Evolutionary conservation across 2,888 invertebrate species (phyloP).

Genomic region (Tenodera sinensis): DNA sequence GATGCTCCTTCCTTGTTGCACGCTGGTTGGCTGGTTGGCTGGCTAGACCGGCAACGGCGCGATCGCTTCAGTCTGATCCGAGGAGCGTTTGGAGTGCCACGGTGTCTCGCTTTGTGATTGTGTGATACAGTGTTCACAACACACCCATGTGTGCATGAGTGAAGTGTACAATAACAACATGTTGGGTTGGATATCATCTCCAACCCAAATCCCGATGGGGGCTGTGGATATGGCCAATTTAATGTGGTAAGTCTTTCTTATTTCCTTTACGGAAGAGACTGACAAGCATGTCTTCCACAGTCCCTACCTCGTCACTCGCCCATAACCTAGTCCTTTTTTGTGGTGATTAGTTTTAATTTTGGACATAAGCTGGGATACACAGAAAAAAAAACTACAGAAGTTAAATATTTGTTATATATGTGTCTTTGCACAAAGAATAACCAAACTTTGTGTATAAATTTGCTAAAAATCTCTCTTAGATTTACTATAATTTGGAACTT

Average conservation of each 20-base stretch:
- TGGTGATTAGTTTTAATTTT: no score
- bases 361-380: no score
- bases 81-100: neutral
- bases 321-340: no score
- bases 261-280: no score
- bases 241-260: neutral
- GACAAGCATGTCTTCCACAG: no score
- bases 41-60: neutral
- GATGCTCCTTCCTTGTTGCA: neutral
- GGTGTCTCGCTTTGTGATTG: neutral
- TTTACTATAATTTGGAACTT: no score
- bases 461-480: no score
- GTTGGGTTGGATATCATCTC: constrained; percentile 9
- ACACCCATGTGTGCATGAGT: neutral
- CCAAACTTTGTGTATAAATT: no score
- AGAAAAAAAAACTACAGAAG: no score
- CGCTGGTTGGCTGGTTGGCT: neutral
- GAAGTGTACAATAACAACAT: neutral
- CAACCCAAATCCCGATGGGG: constrained; percentile 12
- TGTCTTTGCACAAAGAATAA: no score
- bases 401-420: no score
- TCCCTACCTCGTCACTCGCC: no score
- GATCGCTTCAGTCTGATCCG: neutral
- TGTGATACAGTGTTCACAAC: neutral
- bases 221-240: constrained; percentile 1